Evolutionary conservation across 2,888 invertebrate species (phyloP).

Genomic region (Morpho helenor): DNA sequence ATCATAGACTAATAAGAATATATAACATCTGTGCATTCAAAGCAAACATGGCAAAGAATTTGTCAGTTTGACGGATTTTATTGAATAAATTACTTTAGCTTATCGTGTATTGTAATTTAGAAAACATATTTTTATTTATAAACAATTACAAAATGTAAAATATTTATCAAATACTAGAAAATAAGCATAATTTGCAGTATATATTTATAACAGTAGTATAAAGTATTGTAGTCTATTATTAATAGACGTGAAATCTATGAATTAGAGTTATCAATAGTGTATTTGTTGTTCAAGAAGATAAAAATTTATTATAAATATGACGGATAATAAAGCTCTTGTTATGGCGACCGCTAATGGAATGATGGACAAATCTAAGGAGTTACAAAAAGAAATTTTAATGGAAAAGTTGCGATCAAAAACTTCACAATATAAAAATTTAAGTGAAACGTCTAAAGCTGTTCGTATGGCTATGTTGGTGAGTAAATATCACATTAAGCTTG

Average conservation of each 20-base stretch:
- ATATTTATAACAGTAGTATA: slow-evolving; percentile 1
- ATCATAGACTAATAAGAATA: too few species aligned
- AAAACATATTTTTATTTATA: not conserved
- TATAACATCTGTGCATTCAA: not conserved
- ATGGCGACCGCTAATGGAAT: slow-evolving; percentile 56
- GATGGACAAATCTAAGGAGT: slow-evolving; percentile 68
- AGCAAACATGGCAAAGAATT: slow-evolving; percentile 48
- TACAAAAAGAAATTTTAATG: slow-evolving; percentile 92
- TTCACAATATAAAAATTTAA: slow-evolving; percentile 88
- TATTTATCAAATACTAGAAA: slow-evolving; percentile 5
- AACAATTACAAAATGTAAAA: slow-evolving; percentile 7
- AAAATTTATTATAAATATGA: slow-evolving; percentile 41
- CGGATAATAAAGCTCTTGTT: slow-evolving; percentile 51
- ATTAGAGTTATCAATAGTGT: slow-evolving; percentile 32
- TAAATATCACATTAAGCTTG: slow-evolving; percentile 20
- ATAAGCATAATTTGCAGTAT: slow-evolving; percentile 3
- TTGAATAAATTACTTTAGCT: slow-evolving; percentile 20
- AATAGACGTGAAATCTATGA: not conserved
- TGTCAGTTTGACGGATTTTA: slow-evolving; percentile 50
- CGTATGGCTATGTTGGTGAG: slow-evolving; percentile 91
- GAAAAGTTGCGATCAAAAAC: slow-evolving; percentile 93
- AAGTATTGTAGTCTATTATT: slow-evolving; percentile 3
- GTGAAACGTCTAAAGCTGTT: slow-evolving; percentile 92
- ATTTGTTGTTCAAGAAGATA: slow-evolving; percentile 33
- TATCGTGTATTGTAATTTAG: too few species aligned